phyloP scores from a whole-genome alignment of 2,888 invertebrate genomes.

The Clivina fossor region DNA sequence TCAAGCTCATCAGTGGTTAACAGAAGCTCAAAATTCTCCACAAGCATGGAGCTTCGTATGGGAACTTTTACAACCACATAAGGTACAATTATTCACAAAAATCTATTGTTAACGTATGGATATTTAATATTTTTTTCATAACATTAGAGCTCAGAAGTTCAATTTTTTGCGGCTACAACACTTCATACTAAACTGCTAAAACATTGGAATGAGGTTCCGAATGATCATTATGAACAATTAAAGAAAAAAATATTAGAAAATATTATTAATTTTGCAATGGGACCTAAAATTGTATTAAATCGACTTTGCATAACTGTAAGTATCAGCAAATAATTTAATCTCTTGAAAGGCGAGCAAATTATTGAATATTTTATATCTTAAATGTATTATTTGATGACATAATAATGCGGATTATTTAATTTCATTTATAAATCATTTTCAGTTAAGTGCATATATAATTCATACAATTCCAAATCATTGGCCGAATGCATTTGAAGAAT shows the following conservation, averaged over 20 bases:
- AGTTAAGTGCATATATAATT: conserved; percentile 84
- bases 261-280: conserved; percentile 73
- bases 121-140: no score
- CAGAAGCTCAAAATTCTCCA: conserved; percentile 78
- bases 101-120: neutral
- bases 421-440: conserved; percentile 42
- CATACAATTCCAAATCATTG: conserved; percentile 62
- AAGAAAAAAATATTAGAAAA: conserved; percentile 77
- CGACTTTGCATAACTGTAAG: conserved; percentile 86
- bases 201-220: conserved; percentile 85
- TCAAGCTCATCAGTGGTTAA: conserved; percentile 83
- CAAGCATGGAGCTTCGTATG: conserved; percentile 94
- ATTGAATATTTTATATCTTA: no score
- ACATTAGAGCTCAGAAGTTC: conserved; percentile 79
- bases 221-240: conserved; percentile 73
- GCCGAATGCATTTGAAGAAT: conserved; percentile 72
- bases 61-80: conserved; percentile 79
- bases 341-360: neutral
- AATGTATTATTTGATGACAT: no score
- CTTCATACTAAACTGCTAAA: conserved; percentile 85
- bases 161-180: conserved; percentile 92
- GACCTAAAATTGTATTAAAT: conserved; percentile 83
- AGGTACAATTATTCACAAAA: conserved; percentile 59
- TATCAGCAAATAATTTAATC: conserved; percentile 38
- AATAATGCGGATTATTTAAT: neutral